Base-by-base conservation (phyloP, 2,888 invertebrate genomes). In the Cryptophagus acutangulus region DNA sequence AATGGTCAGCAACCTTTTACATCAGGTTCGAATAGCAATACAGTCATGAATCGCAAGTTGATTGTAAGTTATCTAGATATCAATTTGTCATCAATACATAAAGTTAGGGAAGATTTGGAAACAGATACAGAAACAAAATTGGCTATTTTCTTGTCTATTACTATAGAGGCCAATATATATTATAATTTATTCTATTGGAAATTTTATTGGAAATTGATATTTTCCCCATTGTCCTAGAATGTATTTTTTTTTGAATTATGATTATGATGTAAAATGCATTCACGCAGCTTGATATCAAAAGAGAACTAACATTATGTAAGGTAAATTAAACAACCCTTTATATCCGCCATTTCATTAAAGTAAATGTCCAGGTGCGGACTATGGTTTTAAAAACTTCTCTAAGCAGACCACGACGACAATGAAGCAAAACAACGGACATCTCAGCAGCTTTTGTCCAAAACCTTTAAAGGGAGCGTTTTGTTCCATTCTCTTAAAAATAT, bases 161-260 rank as follows among this genome's bases (percentile, higher is more conserved):
- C 47, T 41, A 41, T n/a, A n/a, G n/a, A 25, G 47, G 44, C 56
- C 57, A 54, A 59, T 62, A 57, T 63, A 54, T 62, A 62, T 61
- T 59, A 58, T 59, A 62, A 62, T 63, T 51, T 61, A 57, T 59
- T 57, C 56, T 56, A 59, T 59, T 57, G 57, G 57, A 49, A n/a
- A 47, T 54, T 49, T 51, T 52, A 51, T 54, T 52, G 41, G 41
- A 31, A 36, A 39, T 36, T 43, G 46, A 31, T 31, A 31, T 31
- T 12, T 31, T 31, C 46, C n/a, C n/a, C n/a, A n/a, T n/a, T n/a
- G n/a, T n/a, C n/a, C n/a, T n/a, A n/a, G n/a, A n/a, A n/a, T n/a
- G n/a, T n/a, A n/a, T n/a, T n/a, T n/a, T n/a, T n/a, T n/a, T n/a
- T n/a, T n/a, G n/a, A n/a, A n/a, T n/a, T n/a, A n/a, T n/a, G n/a